phyloP scores from a whole-genome alignment of 2,888 invertebrate species.

The Listrodromus nycthemerus region DNA sequence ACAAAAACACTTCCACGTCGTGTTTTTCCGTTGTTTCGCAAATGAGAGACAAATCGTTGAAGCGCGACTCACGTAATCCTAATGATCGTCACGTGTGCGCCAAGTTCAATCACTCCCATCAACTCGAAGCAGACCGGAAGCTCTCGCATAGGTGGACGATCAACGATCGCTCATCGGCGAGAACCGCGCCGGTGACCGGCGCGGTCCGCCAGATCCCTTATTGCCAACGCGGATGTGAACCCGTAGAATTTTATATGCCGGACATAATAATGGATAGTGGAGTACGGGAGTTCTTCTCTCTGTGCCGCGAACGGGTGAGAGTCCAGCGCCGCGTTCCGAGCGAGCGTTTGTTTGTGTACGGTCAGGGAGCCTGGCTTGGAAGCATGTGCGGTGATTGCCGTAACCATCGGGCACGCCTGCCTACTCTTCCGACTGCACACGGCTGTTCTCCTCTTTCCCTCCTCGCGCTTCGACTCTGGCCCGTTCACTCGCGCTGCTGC shows the following conservation, averaged over 20 bases:
- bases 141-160: conserved; percentile 68
- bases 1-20: no score
- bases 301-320: conserved; percentile 45
- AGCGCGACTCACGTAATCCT: background rate
- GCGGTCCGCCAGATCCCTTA: conserved; percentile 28
- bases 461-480: conserved; percentile 25
- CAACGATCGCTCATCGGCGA: conserved; percentile 72
- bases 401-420: conserved; percentile 83
- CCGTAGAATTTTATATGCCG: conserved; percentile 75
- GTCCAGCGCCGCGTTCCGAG: conserved; percentile 26
- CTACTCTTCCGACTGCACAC: conserved; percentile 43
- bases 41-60: background rate
- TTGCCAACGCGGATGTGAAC: conserved; percentile 71
- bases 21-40: no score
- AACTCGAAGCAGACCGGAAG: conserved; percentile 61
- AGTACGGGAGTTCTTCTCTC: conserved; percentile 63
- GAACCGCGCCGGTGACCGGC: conserved; percentile 22
- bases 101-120: background rate
- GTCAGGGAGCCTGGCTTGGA: conserved; percentile 78
- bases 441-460: conserved; percentile 6
- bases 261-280: conserved; percentile 77
- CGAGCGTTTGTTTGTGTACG: conserved; percentile 77
- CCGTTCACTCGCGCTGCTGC: conserved; percentile 44
- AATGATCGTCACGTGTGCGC: background rate
- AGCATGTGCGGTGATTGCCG: conserved; percentile 83